Conservation (phyloP, 2,888 invertebrate genomes). For the Rhagonycha lutea region DNA sequence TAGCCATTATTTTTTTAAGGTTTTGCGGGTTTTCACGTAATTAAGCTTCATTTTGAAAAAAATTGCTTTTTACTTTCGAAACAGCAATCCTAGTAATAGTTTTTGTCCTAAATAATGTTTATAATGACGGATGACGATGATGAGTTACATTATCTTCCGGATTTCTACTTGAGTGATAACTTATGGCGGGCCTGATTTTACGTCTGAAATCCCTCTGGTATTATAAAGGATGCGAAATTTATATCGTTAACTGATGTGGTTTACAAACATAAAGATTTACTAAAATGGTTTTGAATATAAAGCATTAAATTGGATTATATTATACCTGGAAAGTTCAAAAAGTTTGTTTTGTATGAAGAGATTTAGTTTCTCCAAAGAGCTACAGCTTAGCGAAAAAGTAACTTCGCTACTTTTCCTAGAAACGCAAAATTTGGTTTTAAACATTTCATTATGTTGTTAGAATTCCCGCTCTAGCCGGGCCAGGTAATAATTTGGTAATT, state of each 20-base stretch:
- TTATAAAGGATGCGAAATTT: neutral
- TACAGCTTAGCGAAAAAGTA: too few relatives aligned
- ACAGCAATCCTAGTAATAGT: neutral
- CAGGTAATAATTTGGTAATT: too few relatives aligned
- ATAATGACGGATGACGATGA: neutral
- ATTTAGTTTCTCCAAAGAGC: too few relatives aligned
- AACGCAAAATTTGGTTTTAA: too few relatives aligned
- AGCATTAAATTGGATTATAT: neutral
- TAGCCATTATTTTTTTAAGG: too few relatives aligned
- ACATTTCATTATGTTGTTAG: too few relatives aligned
- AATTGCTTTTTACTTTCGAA: neutral
- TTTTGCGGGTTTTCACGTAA: too few relatives aligned
- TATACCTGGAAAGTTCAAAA: neutral
- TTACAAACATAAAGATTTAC: neutral
- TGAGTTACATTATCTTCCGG: neutral
- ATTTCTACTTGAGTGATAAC: conserved; percentile 2
- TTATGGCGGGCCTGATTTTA: neutral
- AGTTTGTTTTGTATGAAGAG: neutral
- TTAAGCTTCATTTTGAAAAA: neutral
- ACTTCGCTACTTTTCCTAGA: too few relatives aligned
- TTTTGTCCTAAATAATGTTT: neutral
- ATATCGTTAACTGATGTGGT: neutral
- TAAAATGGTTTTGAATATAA: neutral
- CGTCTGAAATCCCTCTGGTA: neutral
- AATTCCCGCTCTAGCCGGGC: too few relatives aligned